Percentiles rank a stretch among this genome's conserved stretches.
These are phyloP conservation scores for Mustela lutreola DNA, from an alignment of 2,113 vertebrate genomes.

Conservation along the genomic window DNA sequence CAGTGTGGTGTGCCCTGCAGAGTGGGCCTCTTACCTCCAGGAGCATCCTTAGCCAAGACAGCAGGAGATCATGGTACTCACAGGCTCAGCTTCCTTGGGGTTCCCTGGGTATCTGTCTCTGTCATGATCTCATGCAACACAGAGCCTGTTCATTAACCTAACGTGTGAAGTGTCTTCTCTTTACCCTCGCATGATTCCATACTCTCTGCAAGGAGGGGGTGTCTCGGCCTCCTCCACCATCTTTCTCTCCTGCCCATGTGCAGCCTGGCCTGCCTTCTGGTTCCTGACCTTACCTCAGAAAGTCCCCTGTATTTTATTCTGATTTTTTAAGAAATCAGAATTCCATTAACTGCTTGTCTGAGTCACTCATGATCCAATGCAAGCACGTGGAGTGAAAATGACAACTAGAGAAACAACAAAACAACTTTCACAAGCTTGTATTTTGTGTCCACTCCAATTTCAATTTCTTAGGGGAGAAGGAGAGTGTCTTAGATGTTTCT, in stretches of 20 bases:
- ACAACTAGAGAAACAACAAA: neutral
- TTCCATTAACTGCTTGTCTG: neutral
- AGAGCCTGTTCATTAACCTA: neutral
- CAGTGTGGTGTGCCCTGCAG: neutral
- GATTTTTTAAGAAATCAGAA: neutral
- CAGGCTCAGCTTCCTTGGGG: neutral
- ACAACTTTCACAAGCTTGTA: neutral
- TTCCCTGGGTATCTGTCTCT: neutral
- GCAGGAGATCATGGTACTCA: no score
- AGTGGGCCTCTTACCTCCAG: neutral
- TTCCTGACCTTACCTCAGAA: neutral
- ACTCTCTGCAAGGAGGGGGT: neutral
- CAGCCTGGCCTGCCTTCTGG: neutral
- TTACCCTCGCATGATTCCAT: rapidly evolving
- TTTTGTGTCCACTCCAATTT: neutral
- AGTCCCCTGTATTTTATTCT: neutral
- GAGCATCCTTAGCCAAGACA: neutral
- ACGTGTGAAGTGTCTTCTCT: neutral
- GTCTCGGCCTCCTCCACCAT: neutral
- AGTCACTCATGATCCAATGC: neutral
- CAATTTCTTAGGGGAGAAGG: neutral
- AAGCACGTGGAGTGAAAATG: neutral
- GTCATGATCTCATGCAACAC: neutral
- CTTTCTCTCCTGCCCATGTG: neutral
- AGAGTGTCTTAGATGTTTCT: neutral